Evolutionary conservation across 2,113 vertebrate genomes (phyloP), one percentile per base, ranked within the genome.

Genomic region (Columba livia): DNA sequence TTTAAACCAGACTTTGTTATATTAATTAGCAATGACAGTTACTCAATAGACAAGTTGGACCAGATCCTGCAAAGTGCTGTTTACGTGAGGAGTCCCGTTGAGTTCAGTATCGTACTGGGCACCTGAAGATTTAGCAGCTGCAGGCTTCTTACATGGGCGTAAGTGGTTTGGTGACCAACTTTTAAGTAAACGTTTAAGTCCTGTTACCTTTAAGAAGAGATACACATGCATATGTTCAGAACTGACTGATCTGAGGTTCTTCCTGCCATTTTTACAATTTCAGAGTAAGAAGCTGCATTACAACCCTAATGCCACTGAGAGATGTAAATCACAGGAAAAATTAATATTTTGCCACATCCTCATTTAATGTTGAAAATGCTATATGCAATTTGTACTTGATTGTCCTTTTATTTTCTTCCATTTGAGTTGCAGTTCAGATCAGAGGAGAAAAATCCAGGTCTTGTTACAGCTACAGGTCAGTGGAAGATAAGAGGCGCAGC

Each of bases 401-500:
- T 72, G 66, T 89, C 72, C 84, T 87, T 93, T 83, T 70, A 66
- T 93, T 95, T 93, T 66, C 85, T 85, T 79, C 66, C 54, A 58
- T 92, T 92, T 70, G 50, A 90, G 80, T 69, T 82, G 54, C 44
- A 92, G 90, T 70, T 74, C 75, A 93, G 61, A 92, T 89, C 72
- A 94, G 83, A 93, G 69, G 74, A 81, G 50, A 79, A 92, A 94
- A 96, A 93, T 51, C 80, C 54, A 96, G 90, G 75, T 96, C 82
- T 93, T 90, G 51, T 95, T 95, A 86, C 32, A 95, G 90, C 93
- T 96, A 94, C 94, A 93, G 91, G 93, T 88, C 83, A 94, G 57
- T 70, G 92, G 34, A 96, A 97, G 93, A 96, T 87, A 97, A 96
- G 84, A 95, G 58, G 70, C 38, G 96, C 90, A 89, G 83, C 50